Percentiles rank a stretch among this genome's conserved stretches.
phyloP scores from a whole-genome alignment of 1,140 invertebrate genomes.

The Aphaenogaster floridana region DNA sequence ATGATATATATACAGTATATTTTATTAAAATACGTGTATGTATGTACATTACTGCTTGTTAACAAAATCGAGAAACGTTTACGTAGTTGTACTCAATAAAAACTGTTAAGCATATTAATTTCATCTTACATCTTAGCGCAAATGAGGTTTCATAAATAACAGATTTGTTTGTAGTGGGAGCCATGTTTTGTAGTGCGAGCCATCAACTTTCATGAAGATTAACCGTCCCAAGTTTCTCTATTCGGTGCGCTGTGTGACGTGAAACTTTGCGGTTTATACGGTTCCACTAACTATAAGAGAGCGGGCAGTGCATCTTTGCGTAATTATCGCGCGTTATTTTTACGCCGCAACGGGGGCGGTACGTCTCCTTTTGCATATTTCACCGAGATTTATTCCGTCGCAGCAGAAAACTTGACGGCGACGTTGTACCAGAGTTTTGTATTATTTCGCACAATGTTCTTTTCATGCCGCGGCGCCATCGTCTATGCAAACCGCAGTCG shows the following conservation, averaged over 20 bases:
- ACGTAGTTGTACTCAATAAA: not conserved
- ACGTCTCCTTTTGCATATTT: conserved; percentile 14
- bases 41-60: not conserved
- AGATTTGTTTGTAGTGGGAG: not conserved
- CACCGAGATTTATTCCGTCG: conserved; percentile 33
- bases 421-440: conserved; percentile 25
- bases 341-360: not conserved
- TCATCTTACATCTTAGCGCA: not conserved
- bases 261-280: conserved; percentile 21
- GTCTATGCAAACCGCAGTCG: not conserved
- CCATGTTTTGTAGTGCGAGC: not conserved
- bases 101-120: not conserved
- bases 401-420: conserved; percentile 23
- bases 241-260: not conserved
- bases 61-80: not conserved
- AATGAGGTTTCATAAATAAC: not conserved
- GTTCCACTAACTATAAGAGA: conserved; percentile 7
- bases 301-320: not conserved
- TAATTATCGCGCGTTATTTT: conserved; percentile 45
- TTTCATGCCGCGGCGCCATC: not conserved
- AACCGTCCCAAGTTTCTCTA: conserved; percentile 7
- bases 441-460: conserved; percentile 27
- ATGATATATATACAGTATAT: not conserved
- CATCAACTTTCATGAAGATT: conserved; percentile 5
- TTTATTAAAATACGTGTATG: not conserved